phyloP scores from a whole-genome alignment of 2,797 vertebrate genomes.

The Macroramphosus scolopax region DNA sequence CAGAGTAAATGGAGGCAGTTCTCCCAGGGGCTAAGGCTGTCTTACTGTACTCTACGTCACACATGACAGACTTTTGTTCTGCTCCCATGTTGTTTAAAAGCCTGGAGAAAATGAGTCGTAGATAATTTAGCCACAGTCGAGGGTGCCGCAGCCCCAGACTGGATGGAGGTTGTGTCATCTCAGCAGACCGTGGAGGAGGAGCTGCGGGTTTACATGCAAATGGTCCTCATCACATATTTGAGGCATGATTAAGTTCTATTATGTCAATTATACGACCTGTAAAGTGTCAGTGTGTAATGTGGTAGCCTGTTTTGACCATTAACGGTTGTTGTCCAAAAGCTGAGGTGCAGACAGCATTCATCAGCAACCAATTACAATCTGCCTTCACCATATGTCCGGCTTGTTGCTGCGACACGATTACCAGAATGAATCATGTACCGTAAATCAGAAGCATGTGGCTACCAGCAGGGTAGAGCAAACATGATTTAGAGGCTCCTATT shows the following conservation, averaged over 20 bases:
- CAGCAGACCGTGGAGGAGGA: too few relatives aligned
- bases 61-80: conserved; percentile 46
- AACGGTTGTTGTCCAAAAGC: background rate
- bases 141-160: conserved; percentile 14
- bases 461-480: background rate
- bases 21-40: conserved; percentile 47
- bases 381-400: background rate
- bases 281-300: conserved; percentile 7
- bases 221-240: too few relatives aligned
- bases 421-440: too few relatives aligned
- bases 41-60: conserved; percentile 43
- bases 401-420: conserved; percentile 29
- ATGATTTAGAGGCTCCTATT: conserved; percentile 3
- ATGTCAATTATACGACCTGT: too few relatives aligned
- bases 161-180: too few relatives aligned
- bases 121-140: conserved; percentile 49
- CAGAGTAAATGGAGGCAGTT: conserved; percentile 37
- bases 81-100: conserved; percentile 43
- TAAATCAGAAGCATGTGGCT: conserved; percentile 14
- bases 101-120: conserved; percentile 36
- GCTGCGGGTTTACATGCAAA: too few relatives aligned
- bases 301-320: background rate
- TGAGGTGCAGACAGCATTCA: conserved; percentile 14
- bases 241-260: too few relatives aligned
- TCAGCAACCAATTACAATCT: conserved; percentile 15